A percentile compares a stretch with the other conserved stretches of the same genome.
phyloP scores from a whole-genome alignment of 2,888 invertebrate genomes.

The Meiosimyza platycephala region DNA sequence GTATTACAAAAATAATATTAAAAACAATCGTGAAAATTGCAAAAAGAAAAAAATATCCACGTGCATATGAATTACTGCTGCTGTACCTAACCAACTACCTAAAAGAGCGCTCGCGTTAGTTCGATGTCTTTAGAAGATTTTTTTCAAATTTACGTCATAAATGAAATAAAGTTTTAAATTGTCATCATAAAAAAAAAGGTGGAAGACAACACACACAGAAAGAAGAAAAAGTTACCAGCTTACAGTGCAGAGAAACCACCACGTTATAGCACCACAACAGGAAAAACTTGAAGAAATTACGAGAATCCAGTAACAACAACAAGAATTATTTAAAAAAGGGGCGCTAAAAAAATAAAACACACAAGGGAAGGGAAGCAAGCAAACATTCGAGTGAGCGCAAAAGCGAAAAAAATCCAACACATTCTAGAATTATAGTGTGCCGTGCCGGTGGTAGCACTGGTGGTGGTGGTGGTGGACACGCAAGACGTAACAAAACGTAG shows the following conservation, averaged over 20 bases:
- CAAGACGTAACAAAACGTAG: constrained; percentile 51
- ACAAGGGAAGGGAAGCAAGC: background rate
- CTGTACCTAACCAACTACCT: too few relatives aligned
- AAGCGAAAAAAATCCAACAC: constrained; percentile 21
- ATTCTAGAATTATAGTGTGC: constrained; percentile 41
- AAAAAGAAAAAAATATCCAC: background rate
- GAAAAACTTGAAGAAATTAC: constrained; percentile 15
- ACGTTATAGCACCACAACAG: constrained; percentile 6
- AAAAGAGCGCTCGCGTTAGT: too few relatives aligned
- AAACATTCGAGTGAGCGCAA: background rate
- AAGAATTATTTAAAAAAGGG: background rate
- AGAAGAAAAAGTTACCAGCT: background rate
- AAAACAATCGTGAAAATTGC: constrained; percentile 22
- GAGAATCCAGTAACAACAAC: constrained; percentile 13
- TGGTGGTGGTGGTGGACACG: constrained; percentile 54
- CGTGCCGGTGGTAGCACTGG: constrained; percentile 41
- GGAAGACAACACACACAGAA: background rate
- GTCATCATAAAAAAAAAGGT: background rate
- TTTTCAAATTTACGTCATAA: constrained; percentile 34
- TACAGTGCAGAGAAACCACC: constrained; percentile 1
- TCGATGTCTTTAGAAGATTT: background rate
- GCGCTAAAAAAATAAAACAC: background rate
- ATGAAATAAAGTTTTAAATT: constrained; percentile 23
- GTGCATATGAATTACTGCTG: constrained; percentile 6
- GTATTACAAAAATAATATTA: background rate